These are phyloP conservation scores for Borostomias antarcticus DNA, from an alignment of 2,797 vertebrate species.

Conservation along the genomic window DNA sequence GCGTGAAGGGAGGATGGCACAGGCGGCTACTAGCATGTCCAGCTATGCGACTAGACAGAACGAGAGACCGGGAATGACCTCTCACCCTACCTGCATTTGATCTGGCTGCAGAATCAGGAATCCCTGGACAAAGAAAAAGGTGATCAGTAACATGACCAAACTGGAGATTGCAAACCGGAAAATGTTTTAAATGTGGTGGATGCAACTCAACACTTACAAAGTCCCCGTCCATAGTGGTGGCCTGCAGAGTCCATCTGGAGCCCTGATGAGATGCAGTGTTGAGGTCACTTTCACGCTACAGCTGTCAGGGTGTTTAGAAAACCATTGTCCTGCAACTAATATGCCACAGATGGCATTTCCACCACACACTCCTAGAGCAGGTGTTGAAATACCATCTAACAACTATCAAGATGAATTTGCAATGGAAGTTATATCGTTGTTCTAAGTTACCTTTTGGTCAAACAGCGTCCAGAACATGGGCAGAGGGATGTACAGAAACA, in stretches of 20 bases:
- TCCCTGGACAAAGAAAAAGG: constrained; percentile 72
- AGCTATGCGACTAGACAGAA: background rate
- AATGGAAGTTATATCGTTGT: background rate
- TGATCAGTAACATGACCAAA: constrained; percentile 7
- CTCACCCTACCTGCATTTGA: constrained; percentile 90
- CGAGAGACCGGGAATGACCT: background rate
- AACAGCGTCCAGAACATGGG: constrained; percentile 99
- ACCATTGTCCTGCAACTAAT: background rate
- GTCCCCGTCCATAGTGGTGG: constrained; percentile 87
- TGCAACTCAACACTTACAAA: constrained; percentile 83
- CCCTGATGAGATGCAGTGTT: constrained; percentile 72
- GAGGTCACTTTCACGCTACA: background rate
- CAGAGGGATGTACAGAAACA: constrained; percentile 93
- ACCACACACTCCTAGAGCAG: no score
- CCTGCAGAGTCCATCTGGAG: constrained; percentile 96
- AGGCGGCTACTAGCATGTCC: no score
- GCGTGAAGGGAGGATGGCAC: background rate
- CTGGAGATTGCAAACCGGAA: background rate
- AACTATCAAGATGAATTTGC: background rate
- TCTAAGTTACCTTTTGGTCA: constrained; percentile 90
- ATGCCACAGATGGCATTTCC: no score
- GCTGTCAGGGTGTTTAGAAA: background rate
- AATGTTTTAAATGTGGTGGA: background rate
- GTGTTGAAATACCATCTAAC: background rate
- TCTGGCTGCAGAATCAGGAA: constrained; percentile 86